Conservation (phyloP, 2,888 invertebrate genomes). For the Galerucella calmariensis region DNA sequence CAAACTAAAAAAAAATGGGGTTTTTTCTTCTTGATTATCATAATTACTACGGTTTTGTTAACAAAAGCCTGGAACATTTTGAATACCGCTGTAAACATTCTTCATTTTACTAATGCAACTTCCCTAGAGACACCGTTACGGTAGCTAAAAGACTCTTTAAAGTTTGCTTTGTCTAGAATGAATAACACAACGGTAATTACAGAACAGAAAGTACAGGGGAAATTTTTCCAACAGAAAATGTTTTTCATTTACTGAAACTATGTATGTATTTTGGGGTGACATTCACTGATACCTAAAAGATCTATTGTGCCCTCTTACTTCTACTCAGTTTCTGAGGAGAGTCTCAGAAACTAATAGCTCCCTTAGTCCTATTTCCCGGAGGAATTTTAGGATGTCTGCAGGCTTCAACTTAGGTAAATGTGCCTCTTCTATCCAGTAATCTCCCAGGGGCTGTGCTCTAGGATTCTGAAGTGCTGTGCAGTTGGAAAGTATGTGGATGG, state of each 20-base stretch:
- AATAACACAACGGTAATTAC: conserved; percentile 26
- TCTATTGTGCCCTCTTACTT: too few species aligned
- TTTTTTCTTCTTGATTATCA: neutral
- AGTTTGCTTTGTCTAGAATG: conserved; percentile 16
- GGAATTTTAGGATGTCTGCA: too few species aligned
- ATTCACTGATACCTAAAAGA: too few species aligned
- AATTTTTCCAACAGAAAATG: neutral
- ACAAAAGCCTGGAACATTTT: conserved; percentile 21
- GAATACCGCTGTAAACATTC: conserved; percentile 39
- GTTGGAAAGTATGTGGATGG: too few species aligned
- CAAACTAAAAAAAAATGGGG: neutral
- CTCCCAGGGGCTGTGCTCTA: too few species aligned
- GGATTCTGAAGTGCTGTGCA: too few species aligned
- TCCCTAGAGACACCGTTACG: conserved; percentile 29
- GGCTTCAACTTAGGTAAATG: too few species aligned
- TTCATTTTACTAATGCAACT: conserved; percentile 48
- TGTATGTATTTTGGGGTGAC: too few species aligned
- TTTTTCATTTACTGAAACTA: neutral
- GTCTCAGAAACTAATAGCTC: too few species aligned
- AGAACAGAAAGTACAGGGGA: neutral
- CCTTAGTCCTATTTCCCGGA: too few species aligned
- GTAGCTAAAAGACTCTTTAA: conserved; percentile 19
- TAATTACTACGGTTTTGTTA: conserved; percentile 1
- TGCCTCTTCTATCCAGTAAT: too few species aligned
- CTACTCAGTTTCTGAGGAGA: too few species aligned